A percentile compares a stretch with the other conserved stretches of the same genome.
These are phyloP conservation scores for Piezodorus guildinii DNA, from an alignment of 1,140 invertebrate genomes.

Conservation along the genomic window DNA sequence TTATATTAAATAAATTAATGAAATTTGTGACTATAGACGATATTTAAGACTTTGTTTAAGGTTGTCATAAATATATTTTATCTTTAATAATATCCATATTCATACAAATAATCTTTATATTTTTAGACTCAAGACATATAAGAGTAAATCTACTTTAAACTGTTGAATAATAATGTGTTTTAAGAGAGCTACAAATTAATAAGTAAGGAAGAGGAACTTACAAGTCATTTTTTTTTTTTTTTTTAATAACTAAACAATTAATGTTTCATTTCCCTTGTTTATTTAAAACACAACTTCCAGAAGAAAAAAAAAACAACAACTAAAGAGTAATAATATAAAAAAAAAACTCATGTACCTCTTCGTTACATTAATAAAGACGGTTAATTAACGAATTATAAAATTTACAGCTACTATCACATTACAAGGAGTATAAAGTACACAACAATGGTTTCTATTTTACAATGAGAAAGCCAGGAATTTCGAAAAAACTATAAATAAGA, in stretches of 20 bases:
- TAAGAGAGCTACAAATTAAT: too few species aligned
- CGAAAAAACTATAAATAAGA: neutral
- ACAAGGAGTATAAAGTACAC: slow-evolving; percentile 1
- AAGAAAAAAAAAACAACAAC: neutral
- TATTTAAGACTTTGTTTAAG: too few species aligned
- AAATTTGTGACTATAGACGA: too few species aligned
- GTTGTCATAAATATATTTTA: too few species aligned
- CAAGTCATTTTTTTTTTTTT: too few species aligned
- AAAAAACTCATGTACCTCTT: neutral
- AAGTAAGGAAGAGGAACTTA: too few species aligned
- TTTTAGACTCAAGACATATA: too few species aligned
- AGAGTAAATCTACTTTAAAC: too few species aligned
- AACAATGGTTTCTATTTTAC: neutral
- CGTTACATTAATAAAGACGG: neutral
- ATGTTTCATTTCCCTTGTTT: neutral
- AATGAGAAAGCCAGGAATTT: neutral
- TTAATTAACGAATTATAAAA: neutral
- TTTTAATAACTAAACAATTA: neutral
- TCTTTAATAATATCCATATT: too few species aligned
- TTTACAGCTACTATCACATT: slow-evolving; percentile 15
- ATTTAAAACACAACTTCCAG: neutral
- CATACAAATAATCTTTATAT: too few species aligned
- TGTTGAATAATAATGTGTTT: too few species aligned
- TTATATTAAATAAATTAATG: too few species aligned
- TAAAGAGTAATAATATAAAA: neutral